Base-by-base conservation (phyloP, 2,797 vertebrate genomes). In the Spondyliosoma cantharus region DNA sequence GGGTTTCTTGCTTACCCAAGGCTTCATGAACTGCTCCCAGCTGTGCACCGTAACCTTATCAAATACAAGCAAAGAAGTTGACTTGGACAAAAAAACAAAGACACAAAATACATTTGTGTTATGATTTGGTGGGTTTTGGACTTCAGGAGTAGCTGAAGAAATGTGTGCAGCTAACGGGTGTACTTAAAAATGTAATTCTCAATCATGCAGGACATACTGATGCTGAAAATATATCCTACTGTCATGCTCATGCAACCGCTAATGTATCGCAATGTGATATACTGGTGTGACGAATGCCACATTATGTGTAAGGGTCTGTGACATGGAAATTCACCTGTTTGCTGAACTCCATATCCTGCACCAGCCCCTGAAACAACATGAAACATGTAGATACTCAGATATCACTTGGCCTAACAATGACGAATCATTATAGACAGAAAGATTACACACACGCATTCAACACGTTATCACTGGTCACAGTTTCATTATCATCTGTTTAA, bases 11-110 rank as follows among this genome's bases (percentile, higher is more conserved):
- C 90, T 92, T 83, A 95, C 94, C 92, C 62, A 94, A 84, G 1
- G 77, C 83, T 20, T 90, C 91, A 7, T 92, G 93, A 81, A 80
- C 68, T 6, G 84, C 77, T 45, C 90, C 92, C 1, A 94, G 81
- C 50, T 91, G 92, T 37, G 82, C 83, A n/a, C 78, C 89, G 2
- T 90, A 95, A 60, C 93, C 95, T 95, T 72, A 50, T 56, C 45
- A 87, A 67, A 86, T 9, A 92, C 65, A 84, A 7, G 43, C 1
- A 73, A 78, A 65, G 25, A 54, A 56, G 75, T 68, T 0, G 8
- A 54, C 2, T 20, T 20, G 3, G 20, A 29, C 3, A 63, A 25
- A 32, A 32, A 29, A 7, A 52, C 5, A 24, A 42, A 63, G 8
- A 0, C 15, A 66, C 58, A 25, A 64, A 67, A 53, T 20, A 53